A percentile compares a stretch with the other conserved stretches of the same genome.
Evolutionary conservation across 1,140 invertebrate species (phyloP).

Genomic region (Drosophila asahinai): DNA sequence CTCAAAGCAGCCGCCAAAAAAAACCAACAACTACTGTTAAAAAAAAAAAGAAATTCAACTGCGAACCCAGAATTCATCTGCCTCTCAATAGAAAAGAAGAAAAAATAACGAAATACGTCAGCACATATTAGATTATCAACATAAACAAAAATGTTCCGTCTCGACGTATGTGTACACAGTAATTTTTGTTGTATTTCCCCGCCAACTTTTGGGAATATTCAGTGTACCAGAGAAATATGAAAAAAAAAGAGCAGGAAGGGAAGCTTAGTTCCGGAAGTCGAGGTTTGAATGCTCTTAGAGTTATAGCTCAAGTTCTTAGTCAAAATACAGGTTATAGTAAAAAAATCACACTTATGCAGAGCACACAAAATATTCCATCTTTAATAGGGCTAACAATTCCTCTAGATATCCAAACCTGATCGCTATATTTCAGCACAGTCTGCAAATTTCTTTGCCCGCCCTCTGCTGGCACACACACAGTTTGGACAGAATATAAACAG

Average conservation of each 20-base stretch:
- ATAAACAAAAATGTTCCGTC: slow-evolving; percentile 77
- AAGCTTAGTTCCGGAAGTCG: too few relatives aligned
- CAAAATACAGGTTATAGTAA: background rate
- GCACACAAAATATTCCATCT: background rate
- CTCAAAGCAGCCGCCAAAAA: slow-evolving; percentile 32
- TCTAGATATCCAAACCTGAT: background rate
- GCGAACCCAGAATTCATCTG: slow-evolving; percentile 28
- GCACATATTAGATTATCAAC: slow-evolving; percentile 82
- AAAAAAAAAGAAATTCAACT: slow-evolving; percentile 15
- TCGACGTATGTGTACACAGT: slow-evolving; percentile 53
- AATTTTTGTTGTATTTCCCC: slow-evolving; percentile 38
- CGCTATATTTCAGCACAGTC: background rate
- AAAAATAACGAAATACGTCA: slow-evolving; percentile 36
- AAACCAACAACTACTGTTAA: slow-evolving; percentile 1
- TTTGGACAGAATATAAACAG: too few relatives aligned
- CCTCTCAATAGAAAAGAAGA: slow-evolving; percentile 3
- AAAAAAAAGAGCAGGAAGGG: background rate
- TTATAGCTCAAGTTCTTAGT: background rate
- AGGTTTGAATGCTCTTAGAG: background rate
- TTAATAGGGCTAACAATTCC: background rate
- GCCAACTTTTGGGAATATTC: slow-evolving; percentile 43
- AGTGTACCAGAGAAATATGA: slow-evolving; percentile 24
- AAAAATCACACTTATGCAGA: background rate
- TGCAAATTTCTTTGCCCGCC: too few relatives aligned
- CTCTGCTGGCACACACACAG: too few relatives aligned